Evolutionary conservation across 2,113 vertebrate genomes (phyloP).

Genomic region (Grallaria varia): DNA sequence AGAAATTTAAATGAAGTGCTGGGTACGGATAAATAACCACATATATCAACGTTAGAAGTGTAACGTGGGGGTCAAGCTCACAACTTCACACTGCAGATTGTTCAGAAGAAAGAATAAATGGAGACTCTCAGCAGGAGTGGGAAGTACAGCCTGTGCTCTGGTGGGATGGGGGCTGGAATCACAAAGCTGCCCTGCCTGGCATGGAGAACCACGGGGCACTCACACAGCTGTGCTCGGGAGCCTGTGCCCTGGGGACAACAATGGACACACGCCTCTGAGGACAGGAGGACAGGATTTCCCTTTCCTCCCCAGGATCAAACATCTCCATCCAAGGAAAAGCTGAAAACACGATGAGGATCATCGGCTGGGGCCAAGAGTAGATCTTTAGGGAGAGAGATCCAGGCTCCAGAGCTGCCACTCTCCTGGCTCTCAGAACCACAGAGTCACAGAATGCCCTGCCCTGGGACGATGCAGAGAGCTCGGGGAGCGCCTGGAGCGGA

Average conservation of each 20-base stretch:
- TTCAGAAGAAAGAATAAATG: background rate
- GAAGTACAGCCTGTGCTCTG: background rate
- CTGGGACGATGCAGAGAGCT: accelerated
- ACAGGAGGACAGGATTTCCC: background rate
- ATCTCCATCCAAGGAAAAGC: background rate
- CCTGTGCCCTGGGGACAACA: background rate
- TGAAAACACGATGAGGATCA: accelerated
- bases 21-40: background rate
- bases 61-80: accelerated
- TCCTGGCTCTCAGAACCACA: background rate
- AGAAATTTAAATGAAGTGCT: background rate
- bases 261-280: accelerated
- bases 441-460: background rate
- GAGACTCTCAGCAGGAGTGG: background rate
- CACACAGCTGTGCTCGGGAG: background rate
- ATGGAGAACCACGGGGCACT: background rate
- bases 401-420: background rate
- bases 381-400: background rate
- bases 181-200: background rate
- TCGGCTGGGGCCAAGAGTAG: background rate
- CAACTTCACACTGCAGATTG: background rate
- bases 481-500: background rate
- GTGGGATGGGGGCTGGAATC: background rate
- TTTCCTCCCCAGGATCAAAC: background rate
- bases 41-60: background rate